Base-by-base conservation (phyloP, 2,113 vertebrate species). In the Anseranas semipalmata region DNA sequence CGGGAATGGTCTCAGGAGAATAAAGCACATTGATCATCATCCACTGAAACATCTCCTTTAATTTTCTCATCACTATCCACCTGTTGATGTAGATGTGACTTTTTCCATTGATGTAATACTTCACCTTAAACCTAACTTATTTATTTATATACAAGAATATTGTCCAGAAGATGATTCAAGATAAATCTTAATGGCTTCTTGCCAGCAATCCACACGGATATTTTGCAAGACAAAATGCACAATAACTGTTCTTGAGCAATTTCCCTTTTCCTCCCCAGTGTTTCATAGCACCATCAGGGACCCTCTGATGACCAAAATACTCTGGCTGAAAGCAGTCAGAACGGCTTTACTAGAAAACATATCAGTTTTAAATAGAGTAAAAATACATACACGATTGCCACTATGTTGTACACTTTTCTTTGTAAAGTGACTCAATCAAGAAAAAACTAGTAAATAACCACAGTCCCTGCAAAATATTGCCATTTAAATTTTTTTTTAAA, bases 171-270 rank as follows among this genome's bases (percentile, higher is more conserved):
- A 46, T 21, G 45, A 12, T 58, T 25, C 25, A 67, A n/a, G 37
- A 41, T 32, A 63, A 50, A 78, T 33, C 7, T 22, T 45, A 53
- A 62, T 46, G 35, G 45, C 3, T 25, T 43, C 7, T 65, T 35
- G 12, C 16, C 30, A 52, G 18, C 15, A 46, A 56, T 37, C 3
- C 1, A 0, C 19, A 43, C 1, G 43, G 30, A 60, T 28, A 30
- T 41, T 66, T 77, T 58, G 45, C 56, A 74, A 76, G 16, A 32
- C 28, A 55, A 85, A 74, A 56, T 2, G 7, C 33, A 17, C 58
- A 39, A 24, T 18, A 12, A 72, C 12, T 1, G 4, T 11, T 72
- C 67, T 33, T 37, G 4, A 90, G 19, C 7, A 58, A 56, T 17
- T n/a, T n/a, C 17, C 6, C n/a, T 76, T 46, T 45, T 75, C 39